These are phyloP conservation scores for Columbina picui DNA, from an alignment of 2,113 vertebrate genomes.

Conservation along the genomic window DNA sequence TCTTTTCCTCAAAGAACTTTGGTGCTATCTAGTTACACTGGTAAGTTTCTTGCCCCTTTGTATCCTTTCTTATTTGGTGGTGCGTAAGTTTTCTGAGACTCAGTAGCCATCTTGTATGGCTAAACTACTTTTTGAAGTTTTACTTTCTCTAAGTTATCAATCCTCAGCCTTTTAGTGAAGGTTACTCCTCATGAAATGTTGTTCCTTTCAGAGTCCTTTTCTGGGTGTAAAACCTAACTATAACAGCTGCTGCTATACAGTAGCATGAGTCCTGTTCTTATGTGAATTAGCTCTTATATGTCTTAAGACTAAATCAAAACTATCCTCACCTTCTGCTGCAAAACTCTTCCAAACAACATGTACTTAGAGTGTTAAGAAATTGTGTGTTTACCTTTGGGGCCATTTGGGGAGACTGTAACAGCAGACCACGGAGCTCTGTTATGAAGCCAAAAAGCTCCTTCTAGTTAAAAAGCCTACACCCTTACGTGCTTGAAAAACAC, in stretches of 20 bases:
- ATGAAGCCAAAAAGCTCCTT: background rate
- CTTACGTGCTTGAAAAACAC: background rate
- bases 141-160: background rate
- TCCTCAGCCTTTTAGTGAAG: background rate
- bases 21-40: background rate
- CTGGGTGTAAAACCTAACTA: background rate
- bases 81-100: background rate
- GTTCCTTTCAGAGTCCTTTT: background rate
- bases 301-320: background rate
- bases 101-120: background rate
- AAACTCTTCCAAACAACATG: background rate
- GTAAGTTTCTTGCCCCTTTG: background rate
- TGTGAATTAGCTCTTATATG: background rate
- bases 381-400: background rate
- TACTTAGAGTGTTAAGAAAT: background rate
- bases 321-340: background rate
- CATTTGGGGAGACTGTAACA: background rate
- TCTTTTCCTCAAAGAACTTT: background rate
- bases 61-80: background rate
- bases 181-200: background rate
- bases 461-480: background rate
- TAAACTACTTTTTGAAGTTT: background rate
- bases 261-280: background rate
- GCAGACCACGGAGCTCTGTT: background rate
- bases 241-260: background rate